These are phyloP conservation scores for Pogonomyrmex californicus DNA, from an alignment of 1,140 invertebrate species.

Conservation along the genomic window DNA sequence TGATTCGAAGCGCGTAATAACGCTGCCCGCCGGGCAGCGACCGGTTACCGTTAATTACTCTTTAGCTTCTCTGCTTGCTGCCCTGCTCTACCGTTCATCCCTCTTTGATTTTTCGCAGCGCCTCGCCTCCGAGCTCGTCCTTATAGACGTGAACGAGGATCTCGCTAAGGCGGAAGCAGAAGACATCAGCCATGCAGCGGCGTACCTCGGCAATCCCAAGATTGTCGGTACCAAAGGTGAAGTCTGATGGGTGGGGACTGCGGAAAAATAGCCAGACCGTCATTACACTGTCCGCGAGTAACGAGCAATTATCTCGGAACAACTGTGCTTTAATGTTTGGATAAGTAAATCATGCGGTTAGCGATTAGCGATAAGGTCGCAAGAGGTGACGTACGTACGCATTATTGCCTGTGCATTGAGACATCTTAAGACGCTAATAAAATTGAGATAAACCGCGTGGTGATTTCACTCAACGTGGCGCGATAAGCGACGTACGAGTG, in stretches of 20 bases:
- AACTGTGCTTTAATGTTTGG: slow-evolving; percentile 37
- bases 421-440: slow-evolving; percentile 32
- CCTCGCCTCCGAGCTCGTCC: slow-evolving; percentile 88
- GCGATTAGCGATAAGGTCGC: slow-evolving; percentile 33
- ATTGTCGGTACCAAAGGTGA: slow-evolving; percentile 82
- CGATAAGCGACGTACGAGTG: background rate
- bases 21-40: slow-evolving; percentile 17
- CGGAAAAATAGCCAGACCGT: slow-evolving; percentile 17
- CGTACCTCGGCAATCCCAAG: slow-evolving; percentile 85
- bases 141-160: slow-evolving; percentile 88
- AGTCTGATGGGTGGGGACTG: background rate
- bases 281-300: slow-evolving; percentile 34
- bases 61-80: slow-evolving; percentile 26
- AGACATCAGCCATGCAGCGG: slow-evolving; percentile 88
- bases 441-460: background rate
- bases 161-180: slow-evolving; percentile 89
- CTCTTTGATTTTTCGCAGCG: slow-evolving; percentile 81
- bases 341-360: slow-evolving; percentile 20
- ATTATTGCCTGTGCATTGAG: background rate
- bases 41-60: slow-evolving; percentile 66
- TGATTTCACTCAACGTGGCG: background rate
- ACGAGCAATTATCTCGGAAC: slow-evolving; percentile 51
- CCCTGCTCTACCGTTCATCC: slow-evolving; percentile 12
- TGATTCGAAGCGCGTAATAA: slow-evolving; percentile 69
- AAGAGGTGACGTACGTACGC: background rate